These are phyloP conservation scores for Gymnocheta viridis DNA, from an alignment of 2,888 invertebrate species.

Conservation along the genomic window DNA sequence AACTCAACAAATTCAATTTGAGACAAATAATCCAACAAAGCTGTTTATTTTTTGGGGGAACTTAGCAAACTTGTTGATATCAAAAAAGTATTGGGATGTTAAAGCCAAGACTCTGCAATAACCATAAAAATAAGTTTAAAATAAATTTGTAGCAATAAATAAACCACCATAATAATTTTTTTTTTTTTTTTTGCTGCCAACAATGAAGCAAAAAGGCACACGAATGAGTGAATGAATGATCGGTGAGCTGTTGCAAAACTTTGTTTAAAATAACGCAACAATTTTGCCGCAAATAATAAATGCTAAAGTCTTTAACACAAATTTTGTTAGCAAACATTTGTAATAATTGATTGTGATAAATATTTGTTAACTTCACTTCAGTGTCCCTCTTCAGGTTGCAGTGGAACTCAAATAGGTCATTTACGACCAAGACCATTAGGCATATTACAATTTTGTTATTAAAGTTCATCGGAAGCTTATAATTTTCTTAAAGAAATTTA, in stretches of 20 bases:
- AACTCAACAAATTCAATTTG: neutral
- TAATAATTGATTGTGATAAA: constrained; percentile 17
- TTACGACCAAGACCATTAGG: too few species aligned
- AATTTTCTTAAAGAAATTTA: too few species aligned
- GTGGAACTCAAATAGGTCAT: neutral
- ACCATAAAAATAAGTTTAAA: neutral
- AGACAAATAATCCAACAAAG: neutral
- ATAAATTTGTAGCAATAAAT: neutral
- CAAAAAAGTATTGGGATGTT: neutral
- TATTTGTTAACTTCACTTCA: neutral
- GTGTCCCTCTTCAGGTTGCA: neutral
- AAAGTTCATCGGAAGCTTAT: too few species aligned
- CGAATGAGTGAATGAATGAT: neutral
- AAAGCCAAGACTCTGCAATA: constrained; percentile 1
- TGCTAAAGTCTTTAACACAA: neutral
- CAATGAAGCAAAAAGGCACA: neutral
- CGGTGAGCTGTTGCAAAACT: neutral
- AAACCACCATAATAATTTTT: neutral
- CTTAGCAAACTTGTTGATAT: neutral
- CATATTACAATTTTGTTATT: too few species aligned
- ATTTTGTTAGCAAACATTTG: constrained; percentile 34
- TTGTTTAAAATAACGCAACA: constrained; percentile 12
- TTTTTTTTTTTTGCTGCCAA: constrained; percentile 4
- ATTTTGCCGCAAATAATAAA: too few species aligned
- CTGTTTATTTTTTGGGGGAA: neutral